Base-by-base conservation (phyloP, 2,888 invertebrate species). In the Sympetrum striolatum region DNA sequence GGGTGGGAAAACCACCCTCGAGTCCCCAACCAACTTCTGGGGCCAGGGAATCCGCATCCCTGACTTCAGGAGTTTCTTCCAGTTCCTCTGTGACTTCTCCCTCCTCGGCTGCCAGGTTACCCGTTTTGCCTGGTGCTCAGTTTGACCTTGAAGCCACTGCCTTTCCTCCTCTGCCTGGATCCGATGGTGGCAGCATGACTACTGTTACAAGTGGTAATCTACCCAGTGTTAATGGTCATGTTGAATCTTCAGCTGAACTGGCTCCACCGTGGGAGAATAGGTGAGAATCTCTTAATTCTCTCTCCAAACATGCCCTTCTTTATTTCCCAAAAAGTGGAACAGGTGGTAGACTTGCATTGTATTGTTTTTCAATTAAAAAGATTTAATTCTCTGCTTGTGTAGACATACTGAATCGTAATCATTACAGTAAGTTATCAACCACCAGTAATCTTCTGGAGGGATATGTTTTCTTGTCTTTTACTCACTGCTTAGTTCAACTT, bases 141-240 rank as follows among this genome's bases (percentile, higher is more conserved):
- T 97, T 97, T 94, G 97, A 97, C 94, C 95, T 97, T 92, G 97
- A 97, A 94, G 96, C 96, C 91, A 95, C 96, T 90, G 96, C 97
- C 90, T 97, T 97, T 93, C 97, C 97, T 91, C 97, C 97, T 91
- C 95, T 97, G 93, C 97, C 97, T 91, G 97, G 97, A 93, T 94
- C 95, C 91, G 94, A 95, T 92, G 93, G 91, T 91, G 90, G 91
- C 91, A 91, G 92, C 91, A 91, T 92, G 91, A 92, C 93, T 93
- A 90, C 91, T 90, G 91, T 64, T 64, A 81, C 81, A 53, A 58
- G 44, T 64, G 81, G 90, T 60, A 80, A 90, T 39, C 81, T 58
- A 37, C 60, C 93, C 93, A 90, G 92, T 90, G 91, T 80, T 44
- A 90, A 58, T 53, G 90, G 44, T 25, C 80, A 90, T 25, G 39